Percentiles rank a stretch among this genome's conserved stretches.
phyloP scores from a whole-genome alignment of 2,888 invertebrate species.

The Glomeris marginata region DNA sequence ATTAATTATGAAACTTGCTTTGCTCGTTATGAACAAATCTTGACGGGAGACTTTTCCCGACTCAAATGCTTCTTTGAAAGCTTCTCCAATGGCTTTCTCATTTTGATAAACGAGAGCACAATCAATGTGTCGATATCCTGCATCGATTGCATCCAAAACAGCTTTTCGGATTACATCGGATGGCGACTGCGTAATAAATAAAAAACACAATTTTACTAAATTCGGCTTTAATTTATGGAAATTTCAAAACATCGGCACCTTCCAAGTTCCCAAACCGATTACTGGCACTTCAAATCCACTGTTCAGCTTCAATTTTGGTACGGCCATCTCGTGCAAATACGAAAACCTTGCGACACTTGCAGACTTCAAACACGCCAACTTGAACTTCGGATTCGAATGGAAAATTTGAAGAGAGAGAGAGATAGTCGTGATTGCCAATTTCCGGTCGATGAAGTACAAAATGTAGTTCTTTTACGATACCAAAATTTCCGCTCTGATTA shows the following conservation, averaged over 20 bases:
- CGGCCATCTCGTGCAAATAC: no score
- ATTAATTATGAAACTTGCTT: constrained; percentile 20
- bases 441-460: no score
- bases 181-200: constrained; percentile 20
- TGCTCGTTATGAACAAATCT: constrained; percentile 30
- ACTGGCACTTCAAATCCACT: constrained; percentile 7
- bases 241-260: neutral
- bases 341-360: no score
- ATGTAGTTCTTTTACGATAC: neutral
- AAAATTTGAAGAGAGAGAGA: no score
- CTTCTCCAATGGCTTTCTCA: constrained; percentile 28
- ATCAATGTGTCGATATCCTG: constrained; percentile 29
- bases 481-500: neutral
- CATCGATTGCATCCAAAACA: constrained; percentile 25
- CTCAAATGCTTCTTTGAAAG: constrained; percentile 24
- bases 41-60: constrained; percentile 25
- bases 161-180: constrained; percentile 25
- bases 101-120: constrained; percentile 28
- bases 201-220: no score
- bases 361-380: no score
- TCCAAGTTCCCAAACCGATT: constrained; percentile 10
- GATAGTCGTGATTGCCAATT: no score
- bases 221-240: neutral
- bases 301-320: constrained; percentile 6
- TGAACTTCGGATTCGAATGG: no score